A percentile compares a stretch with the other conserved stretches of the same genome.
phyloP scores from a whole-genome alignment of 2,888 invertebrate species.

The Ariolimax columbianus region DNA sequence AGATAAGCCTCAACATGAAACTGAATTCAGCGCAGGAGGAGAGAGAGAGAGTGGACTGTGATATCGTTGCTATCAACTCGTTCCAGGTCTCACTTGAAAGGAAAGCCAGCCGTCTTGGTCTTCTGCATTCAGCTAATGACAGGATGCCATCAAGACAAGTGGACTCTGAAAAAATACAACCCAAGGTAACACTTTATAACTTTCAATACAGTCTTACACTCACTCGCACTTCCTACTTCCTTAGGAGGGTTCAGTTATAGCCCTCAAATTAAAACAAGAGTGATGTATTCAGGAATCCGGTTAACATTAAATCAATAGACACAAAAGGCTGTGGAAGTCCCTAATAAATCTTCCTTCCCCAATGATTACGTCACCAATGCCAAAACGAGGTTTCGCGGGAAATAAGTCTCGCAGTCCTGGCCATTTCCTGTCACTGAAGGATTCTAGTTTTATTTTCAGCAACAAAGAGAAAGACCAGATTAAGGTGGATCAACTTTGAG shows the following conservation, averaged over 20 bases:
- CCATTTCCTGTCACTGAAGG: neutral
- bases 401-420: conserved; percentile 15
- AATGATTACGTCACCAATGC: neutral
- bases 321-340: neutral
- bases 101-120: neutral
- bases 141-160: neutral
- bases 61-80: neutral
- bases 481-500: neutral
- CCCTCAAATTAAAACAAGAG: conserved; percentile 24
- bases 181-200: neutral
- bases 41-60: no score
- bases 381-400: conserved; percentile 17
- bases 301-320: conserved; percentile 28
- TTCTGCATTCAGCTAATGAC: neutral
- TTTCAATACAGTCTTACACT: neutral
- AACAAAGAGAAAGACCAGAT: neutral
- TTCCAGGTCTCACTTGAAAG: neutral
- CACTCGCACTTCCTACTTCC: neutral
- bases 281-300: conserved; percentile 18
- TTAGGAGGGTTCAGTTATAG: neutral
- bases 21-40: neutral
- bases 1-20: no score
- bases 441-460: neutral
- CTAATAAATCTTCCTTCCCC: conserved; percentile 6
- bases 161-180: neutral